Percentiles rank a stretch among this genome's conserved stretches.
These are phyloP conservation scores for Biston betularia DNA, from an alignment of 2,888 invertebrate species.

Conservation along the genomic window DNA sequence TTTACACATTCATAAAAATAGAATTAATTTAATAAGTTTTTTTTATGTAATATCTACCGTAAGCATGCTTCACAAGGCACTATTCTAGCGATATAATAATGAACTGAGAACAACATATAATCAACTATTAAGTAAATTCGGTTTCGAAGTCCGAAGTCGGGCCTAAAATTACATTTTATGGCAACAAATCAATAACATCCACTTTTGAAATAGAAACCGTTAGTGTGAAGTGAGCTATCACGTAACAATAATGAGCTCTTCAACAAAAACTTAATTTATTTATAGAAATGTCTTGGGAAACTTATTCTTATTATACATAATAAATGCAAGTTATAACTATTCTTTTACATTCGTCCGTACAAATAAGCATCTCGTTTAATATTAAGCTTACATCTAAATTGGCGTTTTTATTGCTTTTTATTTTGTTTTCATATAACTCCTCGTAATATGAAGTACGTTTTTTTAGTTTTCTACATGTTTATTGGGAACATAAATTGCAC, in stretches of 20 bases:
- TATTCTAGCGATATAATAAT: slow-evolving; percentile 82
- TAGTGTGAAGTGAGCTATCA: slow-evolving; percentile 59
- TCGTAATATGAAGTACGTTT: slow-evolving; percentile 10
- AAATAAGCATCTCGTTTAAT: slow-evolving; percentile 65
- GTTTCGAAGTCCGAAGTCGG: slow-evolving; percentile 78
- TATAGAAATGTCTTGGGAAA: slow-evolving; percentile 44
- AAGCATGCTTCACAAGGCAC: slow-evolving; percentile 85
- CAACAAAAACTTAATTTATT: slow-evolving; percentile 39
- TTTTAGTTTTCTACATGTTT: slow-evolving; percentile 20
- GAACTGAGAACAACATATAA: slow-evolving; percentile 65
- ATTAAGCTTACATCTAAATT: slow-evolving; percentile 74
- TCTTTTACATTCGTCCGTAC: slow-evolving; percentile 55
- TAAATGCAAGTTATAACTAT: slow-evolving; percentile 51
- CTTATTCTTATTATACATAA: slow-evolving; percentile 33
- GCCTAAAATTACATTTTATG: slow-evolving; percentile 78
- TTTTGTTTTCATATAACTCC: slow-evolving; percentile 43
- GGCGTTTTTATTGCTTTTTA: slow-evolving; percentile 80
- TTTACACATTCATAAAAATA: slow-evolving; percentile 78
- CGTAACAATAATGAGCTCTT: slow-evolving; percentile 56
- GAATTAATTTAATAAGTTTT: slow-evolving; percentile 58
- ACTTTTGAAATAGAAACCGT: slow-evolving; percentile 61
- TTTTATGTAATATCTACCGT: slow-evolving; percentile 62
- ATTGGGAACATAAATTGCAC: slow-evolving; percentile 45
- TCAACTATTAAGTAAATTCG: slow-evolving; percentile 79
- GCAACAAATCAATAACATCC: slow-evolving; percentile 71